Base-by-base conservation (phyloP, 2,888 invertebrate genomes). In the Epistrophella euchroma region DNA sequence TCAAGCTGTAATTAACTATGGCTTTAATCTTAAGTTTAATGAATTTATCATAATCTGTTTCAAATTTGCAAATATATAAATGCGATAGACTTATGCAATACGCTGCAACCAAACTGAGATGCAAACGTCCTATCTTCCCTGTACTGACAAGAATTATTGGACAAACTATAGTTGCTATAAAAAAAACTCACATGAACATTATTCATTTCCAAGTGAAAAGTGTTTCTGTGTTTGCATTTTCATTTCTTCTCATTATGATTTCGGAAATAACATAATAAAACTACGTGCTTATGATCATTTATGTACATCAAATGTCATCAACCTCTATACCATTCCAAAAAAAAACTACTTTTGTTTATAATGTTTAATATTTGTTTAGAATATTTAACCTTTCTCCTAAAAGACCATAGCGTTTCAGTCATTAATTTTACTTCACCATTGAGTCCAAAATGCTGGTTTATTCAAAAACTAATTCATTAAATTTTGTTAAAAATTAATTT, bases 381-480 rank as follows among this genome's bases (percentile, higher is more conserved):
- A 64, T 73, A 64, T 58, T 56, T 66, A 70, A 70, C 80, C 76
- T 81, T 85, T 81, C 85, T 76, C 76, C 73, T 17, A 55, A 73
- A 72, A 50, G 11, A 62, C 37, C 32, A 19, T 47, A 73, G 11
- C 40, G 37, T 72, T 22, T 45, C 32, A 58, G 72, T 13, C 68
- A 81, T 85, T 85, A 77, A 85, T 85, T 85, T 62, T 76, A 62
- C 45, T 60, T 25, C 11, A 50, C 22, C 43, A 55, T 40, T 55
- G 55, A 70, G 40, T 62, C 28, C n/a, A 15, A 66, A 79, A 45
- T 79, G 79, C 60, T 70, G 60, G 2, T 52, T 52, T 52, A 72
- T 75, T 75, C 68, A 15, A 75, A 75, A 71, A 70, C 72, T 85
- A 80, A 85, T 85, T 73, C 73, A 85, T 73, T 77, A 81, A 52